A percentile compares a stretch with the other conserved stretches of the same genome.
phyloP scores from a whole-genome alignment of 1,140 invertebrate species.

The Mya arenaria region DNA sequence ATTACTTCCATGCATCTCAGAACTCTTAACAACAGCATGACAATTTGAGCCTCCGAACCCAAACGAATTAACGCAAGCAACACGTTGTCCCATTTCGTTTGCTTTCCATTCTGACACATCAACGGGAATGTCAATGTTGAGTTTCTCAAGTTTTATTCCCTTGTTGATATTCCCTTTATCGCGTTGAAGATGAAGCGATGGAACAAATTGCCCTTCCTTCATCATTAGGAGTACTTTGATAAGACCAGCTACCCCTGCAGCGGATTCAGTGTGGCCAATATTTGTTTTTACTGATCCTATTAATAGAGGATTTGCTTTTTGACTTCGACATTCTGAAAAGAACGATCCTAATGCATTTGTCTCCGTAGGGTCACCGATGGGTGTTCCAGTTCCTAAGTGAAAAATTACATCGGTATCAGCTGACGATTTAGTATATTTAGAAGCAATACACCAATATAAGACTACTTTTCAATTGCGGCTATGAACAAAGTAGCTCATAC shows the following conservation, averaged over 20 bases:
- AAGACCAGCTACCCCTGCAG: constrained; percentile 93
- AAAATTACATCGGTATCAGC: background rate
- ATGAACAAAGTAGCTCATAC: too few species aligned
- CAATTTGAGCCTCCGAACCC: constrained; percentile 47
- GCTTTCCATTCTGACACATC: constrained; percentile 76
- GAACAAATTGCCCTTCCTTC: constrained; percentile 91
- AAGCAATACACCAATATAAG: too few species aligned
- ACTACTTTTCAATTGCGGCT: too few species aligned
- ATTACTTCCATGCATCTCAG: constrained; percentile 71
- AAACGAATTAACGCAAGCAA: constrained; percentile 46
- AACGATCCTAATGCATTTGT: constrained; percentile 79
- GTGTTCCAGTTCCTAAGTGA: constrained; percentile 92
- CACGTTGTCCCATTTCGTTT: background rate
- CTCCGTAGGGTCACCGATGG: constrained; percentile 95
- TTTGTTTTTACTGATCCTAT: constrained; percentile 98
- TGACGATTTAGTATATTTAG: too few species aligned
- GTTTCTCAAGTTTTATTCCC: constrained; percentile 60
- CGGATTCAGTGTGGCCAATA: constrained; percentile 97
- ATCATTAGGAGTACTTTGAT: constrained; percentile 94
- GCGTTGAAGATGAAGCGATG: constrained; percentile 82
- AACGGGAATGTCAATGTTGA: constrained; percentile 65
- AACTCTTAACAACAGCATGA: constrained; percentile 36
- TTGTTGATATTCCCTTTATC: constrained; percentile 66
- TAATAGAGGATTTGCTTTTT: constrained; percentile 49
- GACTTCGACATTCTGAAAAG: too few species aligned